Evolutionary conservation across 2,113 vertebrate genomes (phyloP).

Genomic region (Neomonachus schauinslandi): DNA sequence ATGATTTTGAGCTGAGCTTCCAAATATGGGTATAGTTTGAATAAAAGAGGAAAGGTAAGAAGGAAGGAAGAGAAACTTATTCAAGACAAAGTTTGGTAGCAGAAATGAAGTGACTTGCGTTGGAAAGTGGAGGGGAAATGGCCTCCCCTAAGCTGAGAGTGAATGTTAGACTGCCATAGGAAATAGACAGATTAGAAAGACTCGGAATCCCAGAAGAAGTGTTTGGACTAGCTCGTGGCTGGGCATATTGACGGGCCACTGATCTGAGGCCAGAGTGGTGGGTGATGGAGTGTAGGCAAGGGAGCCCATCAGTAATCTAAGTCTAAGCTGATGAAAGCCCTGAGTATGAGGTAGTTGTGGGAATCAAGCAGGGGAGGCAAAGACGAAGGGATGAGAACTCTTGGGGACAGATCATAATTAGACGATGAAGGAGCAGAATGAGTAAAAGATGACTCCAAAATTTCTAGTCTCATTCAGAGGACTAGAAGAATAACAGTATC

Average conservation of each 20-base stretch:
- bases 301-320: conserved; percentile 57
- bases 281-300: conserved; percentile 63
- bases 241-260: conserved; percentile 18
- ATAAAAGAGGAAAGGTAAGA: background rate
- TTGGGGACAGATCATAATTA: conserved; percentile 48
- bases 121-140: background rate
- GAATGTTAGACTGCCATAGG: background rate
- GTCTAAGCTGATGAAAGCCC: conserved; percentile 66
- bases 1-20: background rate
- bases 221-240: conserved; percentile 5
- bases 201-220: conserved; percentile 22
- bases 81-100: background rate
- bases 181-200: conserved; percentile 33
- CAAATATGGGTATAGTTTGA: background rate
- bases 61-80: background rate
- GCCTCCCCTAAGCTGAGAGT: background rate
- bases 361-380: background rate
- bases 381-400: conserved; percentile 58
- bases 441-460: conserved; percentile 29
- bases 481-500: conserved; percentile 43
- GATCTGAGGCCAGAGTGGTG: conserved; percentile 36
- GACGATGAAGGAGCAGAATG: conserved; percentile 52
- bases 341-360: background rate
- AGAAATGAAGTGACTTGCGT: background rate
- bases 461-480: conserved; percentile 39